A percentile compares a stretch with the other conserved stretches of the same genome.
Conservation (phyloP, 2,113 vertebrate genomes). For the Xerus inauris region DNA sequence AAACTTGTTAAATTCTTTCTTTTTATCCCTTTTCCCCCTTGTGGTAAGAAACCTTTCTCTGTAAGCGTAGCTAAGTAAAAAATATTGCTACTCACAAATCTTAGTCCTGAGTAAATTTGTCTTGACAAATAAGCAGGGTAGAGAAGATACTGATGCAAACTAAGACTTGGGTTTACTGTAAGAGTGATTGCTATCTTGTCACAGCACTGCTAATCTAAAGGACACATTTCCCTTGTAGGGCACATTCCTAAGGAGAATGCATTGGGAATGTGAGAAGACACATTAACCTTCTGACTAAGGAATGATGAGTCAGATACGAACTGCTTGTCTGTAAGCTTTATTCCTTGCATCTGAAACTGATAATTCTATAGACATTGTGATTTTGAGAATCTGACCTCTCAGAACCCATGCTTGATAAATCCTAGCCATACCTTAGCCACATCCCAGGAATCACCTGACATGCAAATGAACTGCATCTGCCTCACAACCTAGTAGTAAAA, state of each 20-base stretch:
- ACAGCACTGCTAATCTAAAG: neutral
- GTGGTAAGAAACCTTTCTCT: neutral
- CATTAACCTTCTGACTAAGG: neutral
- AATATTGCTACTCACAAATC: neutral
- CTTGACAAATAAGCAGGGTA: neutral
- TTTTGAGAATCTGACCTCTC: neutral
- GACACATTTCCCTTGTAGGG: accelerated
- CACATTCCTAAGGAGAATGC: neutral
- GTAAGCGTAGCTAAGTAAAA: neutral
- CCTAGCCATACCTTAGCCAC: too few species aligned
- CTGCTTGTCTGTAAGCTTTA: neutral
- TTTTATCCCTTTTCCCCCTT: neutral
- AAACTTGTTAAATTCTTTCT: neutral
- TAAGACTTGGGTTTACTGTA: neutral
- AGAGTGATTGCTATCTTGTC: accelerated
- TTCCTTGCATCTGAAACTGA: neutral
- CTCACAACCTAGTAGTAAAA: neutral
- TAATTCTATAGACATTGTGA: neutral
- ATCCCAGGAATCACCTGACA: neutral
- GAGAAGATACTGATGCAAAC: neutral
- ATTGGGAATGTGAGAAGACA: neutral
- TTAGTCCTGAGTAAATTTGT: neutral
- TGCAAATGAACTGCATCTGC: neutral
- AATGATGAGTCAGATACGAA: neutral
- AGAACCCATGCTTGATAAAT: neutral